These are phyloP conservation scores for Rhagonycha lutea DNA, from an alignment of 2,888 invertebrate genomes.

Conservation along the genomic window DNA sequence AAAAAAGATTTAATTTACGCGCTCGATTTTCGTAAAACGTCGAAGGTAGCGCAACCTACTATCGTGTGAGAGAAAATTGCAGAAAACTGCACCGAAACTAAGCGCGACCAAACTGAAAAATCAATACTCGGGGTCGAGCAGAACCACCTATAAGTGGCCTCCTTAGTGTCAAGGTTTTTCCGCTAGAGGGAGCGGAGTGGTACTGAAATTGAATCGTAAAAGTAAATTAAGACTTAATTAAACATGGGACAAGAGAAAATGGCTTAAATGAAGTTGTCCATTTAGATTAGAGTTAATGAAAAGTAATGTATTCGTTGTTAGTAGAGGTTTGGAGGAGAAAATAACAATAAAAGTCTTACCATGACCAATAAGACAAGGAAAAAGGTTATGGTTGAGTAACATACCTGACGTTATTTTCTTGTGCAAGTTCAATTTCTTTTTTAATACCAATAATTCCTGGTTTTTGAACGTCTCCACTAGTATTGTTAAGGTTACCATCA, in stretches of 20 bases:
- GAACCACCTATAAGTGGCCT: not conserved
- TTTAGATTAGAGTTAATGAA: not conserved
- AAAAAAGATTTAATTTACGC: not conserved
- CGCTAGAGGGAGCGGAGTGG: not conserved
- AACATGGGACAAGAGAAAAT: not conserved
- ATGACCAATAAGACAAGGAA: not conserved
- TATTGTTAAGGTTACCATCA: constrained; percentile 16
- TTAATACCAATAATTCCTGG: constrained; percentile 20
- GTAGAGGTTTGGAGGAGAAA: not conserved
- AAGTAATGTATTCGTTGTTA: not conserved
- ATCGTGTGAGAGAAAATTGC: not conserved
- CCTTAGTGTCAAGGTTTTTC: not conserved
- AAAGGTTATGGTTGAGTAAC: not conserved
- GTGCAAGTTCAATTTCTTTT: constrained; percentile 17
- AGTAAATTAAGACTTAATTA: not conserved
- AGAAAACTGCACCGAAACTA: not conserved
- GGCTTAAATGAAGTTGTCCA: not conserved
- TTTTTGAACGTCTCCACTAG: constrained; percentile 3
- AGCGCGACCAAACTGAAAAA: not conserved
- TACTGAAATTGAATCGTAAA: not conserved
- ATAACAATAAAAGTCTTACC: not conserved
- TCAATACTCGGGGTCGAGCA: not conserved
- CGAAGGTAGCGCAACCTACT: not conserved
- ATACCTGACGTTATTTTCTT: constrained; percentile 28
- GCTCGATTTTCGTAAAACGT: not conserved